Evolutionary conservation across 2,888 invertebrate genomes (phyloP).

Genomic region (Conistra vaccinii): DNA sequence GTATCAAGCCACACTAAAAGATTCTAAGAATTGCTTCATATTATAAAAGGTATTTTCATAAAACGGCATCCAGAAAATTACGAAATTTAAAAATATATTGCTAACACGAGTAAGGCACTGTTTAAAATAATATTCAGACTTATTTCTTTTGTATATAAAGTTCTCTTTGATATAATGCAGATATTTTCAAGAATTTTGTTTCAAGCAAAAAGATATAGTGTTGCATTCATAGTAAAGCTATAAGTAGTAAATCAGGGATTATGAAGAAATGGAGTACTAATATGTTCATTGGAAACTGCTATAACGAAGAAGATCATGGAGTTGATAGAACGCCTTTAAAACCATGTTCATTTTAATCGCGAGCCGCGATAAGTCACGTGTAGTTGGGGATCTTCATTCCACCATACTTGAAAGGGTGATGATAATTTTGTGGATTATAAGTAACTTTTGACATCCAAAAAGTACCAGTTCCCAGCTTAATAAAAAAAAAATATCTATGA

Average conservation of each 20-base stretch:
- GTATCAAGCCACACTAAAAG: constrained; percentile 13
- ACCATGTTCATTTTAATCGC: neutral
- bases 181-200: neutral
- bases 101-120: constrained; percentile 4
- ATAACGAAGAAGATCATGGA: neutral
- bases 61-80: neutral
- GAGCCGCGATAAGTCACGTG: neutral
- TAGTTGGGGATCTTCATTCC: neutral
- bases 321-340: neutral
- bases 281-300: neutral
- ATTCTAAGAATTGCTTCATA: constrained; percentile 6
- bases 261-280: constrained; percentile 14
- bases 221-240: neutral
- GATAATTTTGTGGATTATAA: neutral
- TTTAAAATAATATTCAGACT: constrained; percentile 15
- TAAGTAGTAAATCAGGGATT: neutral
- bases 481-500: neutral
- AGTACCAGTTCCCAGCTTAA: neutral
- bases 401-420: neutral
- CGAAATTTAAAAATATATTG: neutral
- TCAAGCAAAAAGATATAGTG: neutral
- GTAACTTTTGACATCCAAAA: neutral
- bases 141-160: neutral
- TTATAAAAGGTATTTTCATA: neutral
- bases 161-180: neutral